These are phyloP conservation scores for Schmidtea mediterranea DNA, from an alignment of 1,140 invertebrate species.

Conservation along the genomic window DNA sequence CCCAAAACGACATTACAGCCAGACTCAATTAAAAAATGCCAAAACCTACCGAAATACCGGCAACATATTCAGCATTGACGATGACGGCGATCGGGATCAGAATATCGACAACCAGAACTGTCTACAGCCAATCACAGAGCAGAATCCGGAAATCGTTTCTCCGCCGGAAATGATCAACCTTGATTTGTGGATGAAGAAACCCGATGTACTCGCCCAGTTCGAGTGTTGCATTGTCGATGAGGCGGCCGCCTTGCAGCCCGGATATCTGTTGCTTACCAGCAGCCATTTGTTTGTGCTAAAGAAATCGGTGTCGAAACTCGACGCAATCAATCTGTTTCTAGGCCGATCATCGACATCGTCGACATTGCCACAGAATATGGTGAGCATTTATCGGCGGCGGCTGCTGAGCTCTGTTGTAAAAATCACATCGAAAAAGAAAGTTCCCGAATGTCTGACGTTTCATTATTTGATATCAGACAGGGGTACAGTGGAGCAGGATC, in stretches of 20 bases:
- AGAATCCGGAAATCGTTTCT: too few relatives aligned
- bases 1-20: neutral
- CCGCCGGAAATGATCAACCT: constrained; percentile 34
- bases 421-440: constrained; percentile 71
- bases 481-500: too few relatives aligned
- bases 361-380: constrained; percentile 43
- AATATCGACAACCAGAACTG: neutral
- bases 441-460: constrained; percentile 76
- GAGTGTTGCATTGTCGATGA: constrained; percentile 68
- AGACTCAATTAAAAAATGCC: neutral
- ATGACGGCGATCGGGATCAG: neutral
- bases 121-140: too few relatives aligned
- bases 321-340: too few relatives aligned
- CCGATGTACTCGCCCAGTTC: constrained; percentile 53
- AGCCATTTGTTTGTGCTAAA: too few relatives aligned
- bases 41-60: neutral
- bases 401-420: constrained; percentile 64
- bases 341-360: too few relatives aligned
- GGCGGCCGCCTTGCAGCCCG: constrained; percentile 39
- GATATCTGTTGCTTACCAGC: too few relatives aligned
- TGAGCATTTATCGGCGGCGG: constrained; percentile 51
- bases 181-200: constrained; percentile 46
- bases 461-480: constrained; percentile 34
- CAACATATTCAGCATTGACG: neutral
- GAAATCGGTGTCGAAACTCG: too few relatives aligned